phyloP scores from a whole-genome alignment of 2,888 invertebrate species.

The Drosophila formosana region DNA sequence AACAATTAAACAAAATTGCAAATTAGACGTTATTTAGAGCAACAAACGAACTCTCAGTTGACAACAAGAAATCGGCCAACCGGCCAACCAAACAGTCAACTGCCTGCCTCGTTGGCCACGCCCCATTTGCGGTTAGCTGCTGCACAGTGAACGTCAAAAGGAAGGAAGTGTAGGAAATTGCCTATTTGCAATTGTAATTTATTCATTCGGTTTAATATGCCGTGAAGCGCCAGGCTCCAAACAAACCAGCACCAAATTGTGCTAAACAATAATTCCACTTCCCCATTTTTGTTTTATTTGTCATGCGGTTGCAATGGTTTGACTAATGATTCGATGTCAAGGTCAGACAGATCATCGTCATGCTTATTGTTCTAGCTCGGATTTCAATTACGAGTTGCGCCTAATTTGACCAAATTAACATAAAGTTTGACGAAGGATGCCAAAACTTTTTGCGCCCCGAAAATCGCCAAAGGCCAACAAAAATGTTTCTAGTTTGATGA shows the following conservation, averaged over 20 bases:
- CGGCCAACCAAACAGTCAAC: slow-evolving; percentile 10
- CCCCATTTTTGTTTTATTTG: slow-evolving; percentile 29
- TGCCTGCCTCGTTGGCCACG: slow-evolving; percentile 46
- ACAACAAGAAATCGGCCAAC: slow-evolving; percentile 46
- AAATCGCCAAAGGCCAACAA: slow-evolving; percentile 18
- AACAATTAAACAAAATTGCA: slow-evolving; percentile 82
- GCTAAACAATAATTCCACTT: slow-evolving; percentile 69
- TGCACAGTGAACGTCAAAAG: slow-evolving; percentile 54
- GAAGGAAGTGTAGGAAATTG: slow-evolving; percentile 81
- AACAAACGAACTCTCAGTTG: slow-evolving; percentile 36
- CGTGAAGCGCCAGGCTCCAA: slow-evolving; percentile 70
- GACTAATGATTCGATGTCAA: slow-evolving; percentile 73
- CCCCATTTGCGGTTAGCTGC: slow-evolving; percentile 66
- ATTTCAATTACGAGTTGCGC: slow-evolving; percentile 73
- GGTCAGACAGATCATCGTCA: slow-evolving; percentile 63
- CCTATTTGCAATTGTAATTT: slow-evolving; percentile 82
- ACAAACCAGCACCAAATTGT: slow-evolving; percentile 50
- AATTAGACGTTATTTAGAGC: slow-evolving; percentile 78
- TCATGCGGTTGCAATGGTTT: slow-evolving; percentile 58
- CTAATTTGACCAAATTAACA: slow-evolving; percentile 73
- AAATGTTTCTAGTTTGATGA: slow-evolving; percentile 12
- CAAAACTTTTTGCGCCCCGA: slow-evolving; percentile 27
- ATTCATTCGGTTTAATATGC: slow-evolving; percentile 79
- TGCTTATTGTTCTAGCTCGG: slow-evolving; percentile 47
- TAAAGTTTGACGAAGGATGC: slow-evolving; percentile 70